Evolutionary conservation across 2,113 vertebrate species (phyloP).

Genomic region (Electrona antarctica): DNA sequence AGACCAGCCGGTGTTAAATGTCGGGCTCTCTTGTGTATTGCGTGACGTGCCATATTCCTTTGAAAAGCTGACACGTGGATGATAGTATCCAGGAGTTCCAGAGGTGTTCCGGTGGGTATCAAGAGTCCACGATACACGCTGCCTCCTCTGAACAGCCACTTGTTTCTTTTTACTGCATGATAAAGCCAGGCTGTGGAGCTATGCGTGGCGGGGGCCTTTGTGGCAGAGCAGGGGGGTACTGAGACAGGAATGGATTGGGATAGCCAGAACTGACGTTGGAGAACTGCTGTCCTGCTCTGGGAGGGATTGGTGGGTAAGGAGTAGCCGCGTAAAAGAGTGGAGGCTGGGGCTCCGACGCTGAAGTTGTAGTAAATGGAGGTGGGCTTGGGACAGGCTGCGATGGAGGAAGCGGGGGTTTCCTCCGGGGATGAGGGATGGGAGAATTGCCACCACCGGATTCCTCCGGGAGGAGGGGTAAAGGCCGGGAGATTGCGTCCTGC

Average conservation of each 20-base stretch:
- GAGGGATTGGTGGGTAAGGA: constrained; percentile 87
- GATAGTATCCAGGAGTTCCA: constrained; percentile 21
- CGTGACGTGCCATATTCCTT: constrained; percentile 30
- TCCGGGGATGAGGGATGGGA: constrained; percentile 79
- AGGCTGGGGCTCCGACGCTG: constrained; percentile 44
- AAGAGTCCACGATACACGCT: constrained; percentile 42
- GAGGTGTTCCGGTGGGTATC: constrained; percentile 46
- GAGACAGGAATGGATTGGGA: constrained; percentile 78
- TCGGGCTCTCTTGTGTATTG: constrained; percentile 34
- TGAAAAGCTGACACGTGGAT: constrained; percentile 43
- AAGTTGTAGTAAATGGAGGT: constrained; percentile 47
- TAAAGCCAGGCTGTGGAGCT: constrained; percentile 91
- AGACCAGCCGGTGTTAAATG: constrained; percentile 34
- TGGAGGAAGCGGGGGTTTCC: constrained; percentile 84
- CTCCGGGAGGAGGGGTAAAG: constrained; percentile 55
- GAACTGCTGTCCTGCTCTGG: constrained; percentile 80
- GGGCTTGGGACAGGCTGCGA: constrained; percentile 75
- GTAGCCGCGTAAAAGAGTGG: constrained; percentile 72
- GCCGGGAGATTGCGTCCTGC: constrained; percentile 66
- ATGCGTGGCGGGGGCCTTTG: constrained; percentile 85
- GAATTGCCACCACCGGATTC: constrained; percentile 53
- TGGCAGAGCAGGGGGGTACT: constrained; percentile 87
- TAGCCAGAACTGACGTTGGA: constrained; percentile 74
- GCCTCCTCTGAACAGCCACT: constrained; percentile 14
- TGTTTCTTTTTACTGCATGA: constrained; percentile 85